Conservation (phyloP, 2,888 invertebrate species). For the Polyploca ridens region DNA sequence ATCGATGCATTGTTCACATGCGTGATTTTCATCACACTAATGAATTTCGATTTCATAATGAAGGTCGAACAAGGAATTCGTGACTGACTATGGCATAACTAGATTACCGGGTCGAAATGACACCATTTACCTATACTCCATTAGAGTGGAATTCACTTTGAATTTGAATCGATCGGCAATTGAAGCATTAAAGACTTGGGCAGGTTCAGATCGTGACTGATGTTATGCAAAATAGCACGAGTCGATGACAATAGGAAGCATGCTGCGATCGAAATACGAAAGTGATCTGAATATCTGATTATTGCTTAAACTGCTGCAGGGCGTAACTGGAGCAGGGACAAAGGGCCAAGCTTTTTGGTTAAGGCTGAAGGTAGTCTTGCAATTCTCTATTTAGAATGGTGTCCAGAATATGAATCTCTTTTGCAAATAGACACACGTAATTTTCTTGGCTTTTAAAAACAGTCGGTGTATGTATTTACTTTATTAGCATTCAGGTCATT, state of each 20-base stretch:
- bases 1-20: conserved; percentile 35
- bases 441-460: conserved; percentile 44
- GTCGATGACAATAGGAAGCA: conserved; percentile 64
- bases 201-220: conserved; percentile 66
- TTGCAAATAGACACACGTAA: conserved; percentile 41
- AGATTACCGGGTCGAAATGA: conserved; percentile 63
- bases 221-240: conserved; percentile 72
- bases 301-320: conserved; percentile 35
- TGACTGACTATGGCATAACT: conserved; percentile 68
- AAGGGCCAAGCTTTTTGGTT: conserved; percentile 16
- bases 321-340: conserved; percentile 32
- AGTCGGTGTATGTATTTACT: conserved; percentile 20
- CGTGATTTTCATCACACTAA: conserved; percentile 42
- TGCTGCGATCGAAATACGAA: conserved; percentile 49
- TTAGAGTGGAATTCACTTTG: conserved; percentile 56
- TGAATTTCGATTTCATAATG: conserved; percentile 71
- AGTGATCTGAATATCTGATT: conserved; percentile 46
- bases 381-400: background rate
- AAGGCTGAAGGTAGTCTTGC: no score
- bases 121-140: conserved; percentile 66
- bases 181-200: conserved; percentile 63
- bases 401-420: conserved; percentile 11
- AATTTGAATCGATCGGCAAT: conserved; percentile 64
- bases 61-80: conserved; percentile 65
- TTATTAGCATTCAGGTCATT: conserved; percentile 67